Conservation (phyloP, 2,113 vertebrate genomes). For the Ceyx cyanopectus region DNA sequence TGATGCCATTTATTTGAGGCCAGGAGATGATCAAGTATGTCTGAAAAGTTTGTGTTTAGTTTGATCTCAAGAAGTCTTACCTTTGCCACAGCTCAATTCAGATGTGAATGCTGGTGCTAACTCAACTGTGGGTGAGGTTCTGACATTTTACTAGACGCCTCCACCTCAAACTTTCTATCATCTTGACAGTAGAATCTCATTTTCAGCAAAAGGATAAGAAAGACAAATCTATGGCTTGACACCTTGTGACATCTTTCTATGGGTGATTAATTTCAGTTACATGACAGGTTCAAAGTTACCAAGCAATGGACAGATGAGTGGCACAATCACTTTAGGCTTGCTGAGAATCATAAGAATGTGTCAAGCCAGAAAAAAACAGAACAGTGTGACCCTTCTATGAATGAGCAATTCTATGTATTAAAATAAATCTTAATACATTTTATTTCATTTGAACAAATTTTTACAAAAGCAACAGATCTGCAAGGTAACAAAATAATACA, state of each 20-base stretch:
- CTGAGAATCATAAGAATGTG: constrained; percentile 39
- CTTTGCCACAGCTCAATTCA: not conserved
- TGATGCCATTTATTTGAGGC: not conserved
- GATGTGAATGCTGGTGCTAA: constrained; percentile 30
- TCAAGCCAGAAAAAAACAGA: constrained; percentile 45
- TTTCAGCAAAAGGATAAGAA: constrained; percentile 73
- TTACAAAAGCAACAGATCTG: not conserved
- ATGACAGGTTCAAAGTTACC: constrained; percentile 69
- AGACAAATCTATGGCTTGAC: constrained; percentile 75
- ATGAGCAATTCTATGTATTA: not conserved
- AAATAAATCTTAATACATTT: not conserved
- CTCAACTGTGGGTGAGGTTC: constrained; percentile 28
- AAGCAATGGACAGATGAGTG: constrained; percentile 57
- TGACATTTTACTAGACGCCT: constrained; percentile 57
- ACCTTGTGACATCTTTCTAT: constrained; percentile 67
- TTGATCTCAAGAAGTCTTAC: constrained; percentile 11
- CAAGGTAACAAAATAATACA: not conserved
- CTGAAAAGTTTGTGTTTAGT: not conserved
- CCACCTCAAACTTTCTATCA: constrained; percentile 65
- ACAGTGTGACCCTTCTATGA: not conserved
- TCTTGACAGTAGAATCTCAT: constrained; percentile 76
- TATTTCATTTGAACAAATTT: not conserved
- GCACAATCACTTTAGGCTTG: constrained; percentile 44
- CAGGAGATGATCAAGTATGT: not conserved
- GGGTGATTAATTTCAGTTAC: constrained; percentile 72